phyloP scores from a whole-genome alignment of 2,113 vertebrate genomes.

The Sinocyclocheilus maitianheensis region DNA sequence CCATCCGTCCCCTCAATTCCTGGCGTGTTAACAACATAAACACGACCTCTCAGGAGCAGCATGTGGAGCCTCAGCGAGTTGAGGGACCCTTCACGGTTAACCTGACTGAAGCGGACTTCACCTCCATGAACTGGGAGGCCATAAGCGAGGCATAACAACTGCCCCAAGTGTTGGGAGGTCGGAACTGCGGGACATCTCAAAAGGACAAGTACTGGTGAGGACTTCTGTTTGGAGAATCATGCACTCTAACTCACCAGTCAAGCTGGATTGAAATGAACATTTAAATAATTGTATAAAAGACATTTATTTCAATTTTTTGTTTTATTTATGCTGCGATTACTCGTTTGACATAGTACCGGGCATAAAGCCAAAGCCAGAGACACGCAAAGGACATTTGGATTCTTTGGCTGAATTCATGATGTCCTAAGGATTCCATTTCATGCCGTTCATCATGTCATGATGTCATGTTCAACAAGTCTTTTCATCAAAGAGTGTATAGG shows the following conservation, averaged over 20 bases:
- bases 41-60: slow-evolving; percentile 34
- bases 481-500: background rate
- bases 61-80: slow-evolving; percentile 55
- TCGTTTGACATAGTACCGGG: background rate
- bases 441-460: too few relatives aligned
- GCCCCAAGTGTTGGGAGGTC: background rate
- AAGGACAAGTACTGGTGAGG: background rate
- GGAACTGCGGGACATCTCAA: background rate
- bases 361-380: background rate
- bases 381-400: background rate
- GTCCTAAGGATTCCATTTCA: background rate
- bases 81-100: slow-evolving; percentile 76
- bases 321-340: background rate
- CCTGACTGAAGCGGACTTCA: slow-evolving; percentile 73
- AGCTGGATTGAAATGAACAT: background rate
- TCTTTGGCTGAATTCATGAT: background rate
- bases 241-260: background rate
- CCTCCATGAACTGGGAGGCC: slow-evolving; percentile 64
- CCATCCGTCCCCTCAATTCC: slow-evolving; percentile 77
- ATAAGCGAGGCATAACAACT: slow-evolving; percentile 60
- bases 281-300: too few relatives aligned
- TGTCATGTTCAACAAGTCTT: background rate
- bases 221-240: background rate
- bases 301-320: background rate
- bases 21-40: slow-evolving; percentile 75